phyloP scores from a whole-genome alignment of 2,797 vertebrate genomes.

The Scolopax rusticola region DNA sequence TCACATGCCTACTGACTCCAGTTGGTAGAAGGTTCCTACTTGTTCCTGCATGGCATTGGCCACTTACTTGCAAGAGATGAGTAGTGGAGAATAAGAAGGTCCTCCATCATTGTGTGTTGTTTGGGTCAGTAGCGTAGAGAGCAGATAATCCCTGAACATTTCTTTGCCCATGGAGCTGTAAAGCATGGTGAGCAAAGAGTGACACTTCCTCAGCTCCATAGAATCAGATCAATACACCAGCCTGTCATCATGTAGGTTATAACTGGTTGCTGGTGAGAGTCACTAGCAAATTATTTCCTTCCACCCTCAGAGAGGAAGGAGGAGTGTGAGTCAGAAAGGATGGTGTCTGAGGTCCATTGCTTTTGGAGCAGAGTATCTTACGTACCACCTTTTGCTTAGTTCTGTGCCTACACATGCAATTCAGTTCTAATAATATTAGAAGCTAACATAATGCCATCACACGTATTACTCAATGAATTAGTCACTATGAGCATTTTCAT shows the following conservation, averaged over 20 bases:
- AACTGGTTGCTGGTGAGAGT: neutral
- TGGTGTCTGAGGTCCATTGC: neutral
- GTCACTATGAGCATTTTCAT: neutral
- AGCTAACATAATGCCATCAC: neutral
- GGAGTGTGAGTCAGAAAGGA: slow-evolving; percentile 31
- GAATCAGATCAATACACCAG: neutral
- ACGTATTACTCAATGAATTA: slow-evolving; percentile 18
- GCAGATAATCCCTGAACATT: neutral
- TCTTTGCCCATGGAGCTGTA: neutral
- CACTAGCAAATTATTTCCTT: neutral
- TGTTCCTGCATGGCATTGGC: neutral
- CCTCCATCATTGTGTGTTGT: neutral
- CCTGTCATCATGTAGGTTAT: neutral
- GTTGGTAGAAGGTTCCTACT: neutral
- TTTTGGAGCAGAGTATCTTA: neutral
- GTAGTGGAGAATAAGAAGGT: neutral
- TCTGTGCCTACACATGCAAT: slow-evolving; percentile 32
- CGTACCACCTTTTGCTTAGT: neutral
- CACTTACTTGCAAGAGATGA: neutral
- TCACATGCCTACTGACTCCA: neutral
- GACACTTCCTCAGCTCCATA: neutral
- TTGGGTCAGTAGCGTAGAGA: neutral
- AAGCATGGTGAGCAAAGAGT: neutral
- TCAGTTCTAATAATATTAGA: slow-evolving; percentile 31
- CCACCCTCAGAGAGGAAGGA: neutral